Evolutionary conservation across 1,140 invertebrate species (phyloP), one percentile per base, ranked within the genome.

Genomic region (Zophobas morio): DNA sequence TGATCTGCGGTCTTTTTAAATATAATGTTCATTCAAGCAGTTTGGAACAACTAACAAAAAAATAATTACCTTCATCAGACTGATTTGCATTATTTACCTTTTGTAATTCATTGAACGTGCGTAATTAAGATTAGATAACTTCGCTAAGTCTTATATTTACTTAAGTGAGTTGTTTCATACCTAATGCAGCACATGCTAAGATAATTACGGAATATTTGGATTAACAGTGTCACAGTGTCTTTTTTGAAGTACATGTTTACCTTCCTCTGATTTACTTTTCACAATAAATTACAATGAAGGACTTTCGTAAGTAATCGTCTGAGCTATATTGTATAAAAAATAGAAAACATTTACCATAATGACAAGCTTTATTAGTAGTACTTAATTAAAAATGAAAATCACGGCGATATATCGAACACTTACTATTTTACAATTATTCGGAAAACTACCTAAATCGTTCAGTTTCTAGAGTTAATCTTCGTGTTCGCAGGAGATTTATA

Each of bases 401-500:
- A 20, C 20, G 20, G 20, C 20, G 20, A 20, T 20, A 20, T 20
- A 20, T 20, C 20, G 20, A 20, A 20, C 20, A 20, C 20, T 20
- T 20, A 20, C 20, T 20, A 20, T 20, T 20, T 20, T 20, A 20
- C 20, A 20, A 20, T 20, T 20, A 20, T 20, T 20, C n/a, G 49
- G n/a, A 51, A 51, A 51, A 51, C 49, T 51, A 20, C 20, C 49
- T 51, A 5, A 51, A 51, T 20, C 20, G 49, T 51, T 51, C 49
- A 20, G 49, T 51, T 51, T 51, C 49, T 51, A n/a, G 20, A 42
- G 60, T 66, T 37, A 66, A 66, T 42, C 56, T 60, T 46, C 37
- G 60, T 66, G 39, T 66, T 82, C 80, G 70, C 78, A 85, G 84
- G 83, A 42, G 85, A 86, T 79, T 79, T 86, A 73, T 86, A 86